These are phyloP conservation scores for Corynorhinus townsendii DNA, from an alignment of 2,113 vertebrate species.

Conservation along the genomic window DNA sequence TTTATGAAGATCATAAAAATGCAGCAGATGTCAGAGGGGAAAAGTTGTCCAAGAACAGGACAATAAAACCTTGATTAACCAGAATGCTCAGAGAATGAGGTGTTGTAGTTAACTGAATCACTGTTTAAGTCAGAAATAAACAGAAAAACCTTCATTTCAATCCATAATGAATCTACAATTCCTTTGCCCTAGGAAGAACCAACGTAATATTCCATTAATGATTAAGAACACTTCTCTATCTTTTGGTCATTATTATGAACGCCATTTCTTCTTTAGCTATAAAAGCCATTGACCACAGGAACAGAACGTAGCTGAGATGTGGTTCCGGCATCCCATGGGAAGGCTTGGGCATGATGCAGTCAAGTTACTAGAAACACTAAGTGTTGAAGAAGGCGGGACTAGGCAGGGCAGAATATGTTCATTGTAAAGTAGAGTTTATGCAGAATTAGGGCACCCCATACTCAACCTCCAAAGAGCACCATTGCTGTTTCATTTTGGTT, in stretches of 20 bases:
- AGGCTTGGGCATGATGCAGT: background rate
- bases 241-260: background rate
- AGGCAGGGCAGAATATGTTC: background rate
- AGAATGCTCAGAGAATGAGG: background rate
- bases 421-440: background rate
- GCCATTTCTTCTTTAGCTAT: background rate
- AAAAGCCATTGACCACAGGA: background rate
- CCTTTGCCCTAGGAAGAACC: background rate
- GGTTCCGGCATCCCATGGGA: background rate
- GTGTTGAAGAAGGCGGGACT: background rate
- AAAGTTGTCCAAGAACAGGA: slow-evolving; percentile 25
- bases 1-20: slow-evolving; percentile 41
- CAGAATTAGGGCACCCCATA: background rate
- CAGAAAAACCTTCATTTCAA: background rate
- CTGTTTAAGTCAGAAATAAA: background rate
- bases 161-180: background rate
- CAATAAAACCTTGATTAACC: slow-evolving; percentile 9
- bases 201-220: background rate
- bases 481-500: background rate
- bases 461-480: background rate
- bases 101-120: background rate
- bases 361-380: background rate
- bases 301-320: background rate
- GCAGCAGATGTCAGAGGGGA: slow-evolving; percentile 24
- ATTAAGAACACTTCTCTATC: background rate